These are phyloP conservation scores for Poeciliopsis infans DNA, from an alignment of 2,797 vertebrate genomes.

Conservation along the genomic window DNA sequence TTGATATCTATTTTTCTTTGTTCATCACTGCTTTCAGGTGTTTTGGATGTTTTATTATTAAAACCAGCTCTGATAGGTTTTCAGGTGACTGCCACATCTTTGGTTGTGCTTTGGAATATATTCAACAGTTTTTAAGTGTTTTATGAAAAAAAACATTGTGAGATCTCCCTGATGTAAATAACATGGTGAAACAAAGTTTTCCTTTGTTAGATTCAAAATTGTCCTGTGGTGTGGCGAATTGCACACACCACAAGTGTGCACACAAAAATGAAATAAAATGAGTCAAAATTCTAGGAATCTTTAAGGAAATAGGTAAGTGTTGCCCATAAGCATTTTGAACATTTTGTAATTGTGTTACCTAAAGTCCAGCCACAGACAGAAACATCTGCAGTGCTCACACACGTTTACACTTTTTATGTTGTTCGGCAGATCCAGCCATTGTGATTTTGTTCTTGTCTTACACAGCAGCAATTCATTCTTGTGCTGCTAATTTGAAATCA, in stretches of 20 bases:
- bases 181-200: not conserved
- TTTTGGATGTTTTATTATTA: not conserved
- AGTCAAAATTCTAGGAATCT: not conserved
- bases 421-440: slow-evolving; percentile 12
- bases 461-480: slow-evolving; percentile 48
- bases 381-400: not conserved
- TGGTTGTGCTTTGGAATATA: not conserved
- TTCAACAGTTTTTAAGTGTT: not conserved
- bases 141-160: not conserved
- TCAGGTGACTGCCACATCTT: not conserved
- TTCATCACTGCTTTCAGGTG: not conserved
- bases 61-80: not conserved
- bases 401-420: not conserved
- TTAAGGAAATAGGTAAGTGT: not conserved
- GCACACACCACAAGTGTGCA: too few species aligned
- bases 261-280: not conserved
- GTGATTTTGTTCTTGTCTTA: slow-evolving; percentile 47
- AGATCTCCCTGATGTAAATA: too few species aligned
- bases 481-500: slow-evolving; percentile 64
- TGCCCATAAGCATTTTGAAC: not conserved
- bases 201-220: not conserved
- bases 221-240: not conserved
- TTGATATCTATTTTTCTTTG: not conserved
- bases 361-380: not conserved
- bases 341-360: not conserved